Evolutionary conservation across 2,113 vertebrate genomes (phyloP), one percentile per base, ranked within the genome.

Genomic region (Numida meleagris): DNA sequence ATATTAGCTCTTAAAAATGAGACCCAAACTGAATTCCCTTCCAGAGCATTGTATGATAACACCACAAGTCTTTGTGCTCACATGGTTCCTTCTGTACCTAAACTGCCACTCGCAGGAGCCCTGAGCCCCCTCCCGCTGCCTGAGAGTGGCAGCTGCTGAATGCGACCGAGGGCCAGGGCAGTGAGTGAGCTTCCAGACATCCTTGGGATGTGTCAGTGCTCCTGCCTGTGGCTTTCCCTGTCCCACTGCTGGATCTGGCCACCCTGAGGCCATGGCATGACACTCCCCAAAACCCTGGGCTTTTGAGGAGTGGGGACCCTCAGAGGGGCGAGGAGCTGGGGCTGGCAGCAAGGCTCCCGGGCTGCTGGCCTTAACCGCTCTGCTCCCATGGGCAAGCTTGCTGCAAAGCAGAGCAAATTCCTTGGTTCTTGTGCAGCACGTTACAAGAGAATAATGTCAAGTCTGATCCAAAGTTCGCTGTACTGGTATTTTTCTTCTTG

Each of bases 1-100:
- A 95, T 97, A 96, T 96, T 95, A 93, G 90, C 80, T 93, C 66
- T 93, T 93, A 91, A 94, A 95, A 91, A 88, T 84, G 85, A 90
- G 85, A 46, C 31, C 27, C 68, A 97, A 95, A 91, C 90, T 78
- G 80, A 95, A 96, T 97, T 96, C 77, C 27, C 79, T 86, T 90
- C 81, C 93, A 86, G 2, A 65, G 45, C 40, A 61, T 43, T 86
- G 23, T 90, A 53, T 86, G 86, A 82, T 61, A 94, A 84, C 70
- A 81, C 38, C 0, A 0, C 81, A 63, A 91, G 93, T 91, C 73
- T 88, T 80, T 88, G 61, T 21, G n/a, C 43, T 90, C 75, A 27
- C 51, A 19, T 12, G 45, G 65, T 25, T 85, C 65, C 63, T 88
- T 94, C 63, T 95, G 38, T 78, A 80, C 51, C 46, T 57, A 63